phyloP scores from a whole-genome alignment of 2,113 vertebrate species.

The Rattus rattus region DNA sequence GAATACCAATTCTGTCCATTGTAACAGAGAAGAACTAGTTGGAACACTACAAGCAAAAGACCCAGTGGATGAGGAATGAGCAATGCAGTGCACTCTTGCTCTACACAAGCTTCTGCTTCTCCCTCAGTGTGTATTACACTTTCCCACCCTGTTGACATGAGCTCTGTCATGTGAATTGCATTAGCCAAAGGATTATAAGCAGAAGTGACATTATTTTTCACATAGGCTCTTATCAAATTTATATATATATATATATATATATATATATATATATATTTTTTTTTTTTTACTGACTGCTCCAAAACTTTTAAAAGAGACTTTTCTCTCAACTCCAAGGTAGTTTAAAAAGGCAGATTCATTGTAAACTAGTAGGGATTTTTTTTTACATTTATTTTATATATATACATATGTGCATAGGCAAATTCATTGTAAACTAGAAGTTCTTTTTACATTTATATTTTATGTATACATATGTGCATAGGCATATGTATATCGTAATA shows the following conservation, averaged over 20 bases:
- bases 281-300: background rate
- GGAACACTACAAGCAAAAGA: background rate
- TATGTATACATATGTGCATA: background rate
- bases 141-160: background rate
- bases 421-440: background rate
- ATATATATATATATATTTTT: too few species aligned
- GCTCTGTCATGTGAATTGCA: background rate
- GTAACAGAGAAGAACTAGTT: background rate
- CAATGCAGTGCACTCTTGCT: background rate
- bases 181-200: background rate
- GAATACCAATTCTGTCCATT: background rate
- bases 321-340: background rate
- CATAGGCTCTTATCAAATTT: background rate
- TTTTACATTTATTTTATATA: too few species aligned
- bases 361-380: background rate
- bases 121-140: background rate
- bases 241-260: too few species aligned
- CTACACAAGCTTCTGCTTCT: background rate
- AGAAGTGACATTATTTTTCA: slow-evolving; percentile 4
- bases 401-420: too few species aligned
- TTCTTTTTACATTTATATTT: background rate
- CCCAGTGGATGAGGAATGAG: background rate
- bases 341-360: background rate
- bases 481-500: background rate
- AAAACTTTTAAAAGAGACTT: background rate